Conservation (phyloP, 2,888 invertebrate species). For the Formica aserva region DNA sequence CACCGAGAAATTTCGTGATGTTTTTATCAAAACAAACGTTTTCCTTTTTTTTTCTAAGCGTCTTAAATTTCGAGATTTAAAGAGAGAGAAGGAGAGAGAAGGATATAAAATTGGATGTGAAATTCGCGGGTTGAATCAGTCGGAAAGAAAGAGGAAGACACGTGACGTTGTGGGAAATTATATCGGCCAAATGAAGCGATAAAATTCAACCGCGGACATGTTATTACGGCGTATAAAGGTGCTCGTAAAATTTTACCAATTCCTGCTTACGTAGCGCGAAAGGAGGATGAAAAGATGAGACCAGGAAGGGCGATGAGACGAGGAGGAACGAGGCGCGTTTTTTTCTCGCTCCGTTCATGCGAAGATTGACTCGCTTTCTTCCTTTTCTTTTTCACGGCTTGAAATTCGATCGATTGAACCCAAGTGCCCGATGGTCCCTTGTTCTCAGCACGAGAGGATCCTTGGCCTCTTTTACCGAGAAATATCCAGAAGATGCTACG, state of each 20-base stretch:
- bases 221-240: slow-evolving; percentile 80
- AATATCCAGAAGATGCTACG: slow-evolving; percentile 3
- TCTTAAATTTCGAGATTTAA: not conserved
- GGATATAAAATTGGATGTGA: slow-evolving; percentile 38
- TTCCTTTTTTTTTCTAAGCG: not conserved
- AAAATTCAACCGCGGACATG: slow-evolving; percentile 72
- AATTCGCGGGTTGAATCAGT: slow-evolving; percentile 8
- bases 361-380: slow-evolving; percentile 34
- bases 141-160: slow-evolving; percentile 36
- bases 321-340: not conserved
- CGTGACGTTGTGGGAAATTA: slow-evolving; percentile 66
- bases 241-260: slow-evolving; percentile 75
- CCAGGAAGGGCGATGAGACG: not conserved
- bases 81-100: not conserved
- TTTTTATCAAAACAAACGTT: not conserved
- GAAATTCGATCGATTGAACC: slow-evolving; percentile 46
- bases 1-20: not conserved
- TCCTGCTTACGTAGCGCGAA: slow-evolving; percentile 22
- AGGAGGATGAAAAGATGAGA: slow-evolving; percentile 15
- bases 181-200: slow-evolving; percentile 80
- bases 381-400: slow-evolving; percentile 7
- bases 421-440: slow-evolving; percentile 9
- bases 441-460: slow-evolving; percentile 28
- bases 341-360: slow-evolving; percentile 2
- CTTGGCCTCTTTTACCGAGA: slow-evolving; percentile 28